Conservation (phyloP, 1,140 invertebrate genomes). For the Caenorhabditis tropicalis region DNA sequence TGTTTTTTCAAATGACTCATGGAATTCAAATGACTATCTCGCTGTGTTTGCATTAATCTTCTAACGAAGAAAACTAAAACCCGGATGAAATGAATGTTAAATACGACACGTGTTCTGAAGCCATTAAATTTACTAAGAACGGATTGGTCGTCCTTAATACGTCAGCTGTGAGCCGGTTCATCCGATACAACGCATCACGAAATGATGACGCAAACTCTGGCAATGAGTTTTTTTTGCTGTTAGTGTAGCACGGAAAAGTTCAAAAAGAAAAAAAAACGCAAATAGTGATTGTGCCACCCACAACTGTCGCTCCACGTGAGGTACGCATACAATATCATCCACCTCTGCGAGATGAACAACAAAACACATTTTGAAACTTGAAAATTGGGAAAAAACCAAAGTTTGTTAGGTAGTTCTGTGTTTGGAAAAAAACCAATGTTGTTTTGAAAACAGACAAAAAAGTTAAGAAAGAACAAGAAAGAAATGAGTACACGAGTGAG, state of each 20-base stretch:
- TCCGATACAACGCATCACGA: not conserved
- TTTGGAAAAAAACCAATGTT: too few species aligned
- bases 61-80: too few species aligned
- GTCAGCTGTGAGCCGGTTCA: slow-evolving; percentile 36
- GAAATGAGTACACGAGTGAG: not conserved
- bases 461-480: not conserved
- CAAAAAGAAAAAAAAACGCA: slow-evolving; percentile 17
- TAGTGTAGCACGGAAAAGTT: not conserved
- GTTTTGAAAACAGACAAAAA: not conserved
- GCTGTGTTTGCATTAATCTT: not conserved
- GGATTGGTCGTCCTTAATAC: not conserved
- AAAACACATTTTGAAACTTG: not conserved
- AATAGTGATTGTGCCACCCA: slow-evolving; percentile 35
- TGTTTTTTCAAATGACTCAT: not conserved
- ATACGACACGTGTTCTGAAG: not conserved
- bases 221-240: not conserved
- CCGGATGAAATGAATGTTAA: not conserved
- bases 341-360: too few species aligned
- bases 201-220: slow-evolving; percentile 18
- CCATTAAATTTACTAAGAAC: not conserved
- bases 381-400: not conserved
- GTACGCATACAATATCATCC: not conserved
- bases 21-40: not conserved
- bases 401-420: not conserved
- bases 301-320: not conserved